Base-by-base conservation (phyloP, 2,888 invertebrate species). In the Drosophila meridiana region DNA sequence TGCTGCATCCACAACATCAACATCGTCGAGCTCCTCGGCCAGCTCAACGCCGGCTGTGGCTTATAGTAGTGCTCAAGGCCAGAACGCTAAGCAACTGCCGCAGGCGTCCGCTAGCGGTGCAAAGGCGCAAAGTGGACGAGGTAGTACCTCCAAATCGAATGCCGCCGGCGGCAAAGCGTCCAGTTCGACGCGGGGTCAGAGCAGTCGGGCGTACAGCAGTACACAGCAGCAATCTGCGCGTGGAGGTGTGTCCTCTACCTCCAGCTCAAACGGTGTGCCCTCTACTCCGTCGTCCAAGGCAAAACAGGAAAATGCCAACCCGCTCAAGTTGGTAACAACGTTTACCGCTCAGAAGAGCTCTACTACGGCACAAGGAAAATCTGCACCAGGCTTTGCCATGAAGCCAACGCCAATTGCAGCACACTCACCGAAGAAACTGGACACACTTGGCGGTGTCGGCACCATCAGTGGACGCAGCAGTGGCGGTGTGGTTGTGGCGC, bases 371-470 rank as follows among this genome's bases (percentile, higher is more conserved):
- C 73, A 59, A 7, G 57, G 58, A 5, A 85, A 85, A 45, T 65
- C 82, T 3, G 47, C 70, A n/a, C 90, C 91, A 69, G 93, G 94
- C 77, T 93, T 93, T 80, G 94, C 74, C 14, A 38, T 79, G 38
- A 85, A 87, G 60, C 52, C 94, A 38, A 92, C 94, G 26, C 94
- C 95, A 62, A 93, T 94, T 86, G 93, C 94, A 70, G 94, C 94
- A n/a, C 84, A 87, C 26, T 82, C 92, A 3, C 91, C 91, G 4
- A 92, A 92, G 56, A 92, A 92, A 52, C 56, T 82, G 2, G 90
- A 91, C 20, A 38, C 73, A 36, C 34, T 55, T 30, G 47, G 61
- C n/a, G 58, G 55, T 32, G 40, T 55, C 7, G 38, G 45, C 6
- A 36, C 56, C 6, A 50, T 50, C 2, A 68, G 74, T 83, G 90